These are phyloP conservation scores for Lagenorhynchus albirostris DNA, from an alignment of 2,113 vertebrate genomes.

Conservation along the genomic window DNA sequence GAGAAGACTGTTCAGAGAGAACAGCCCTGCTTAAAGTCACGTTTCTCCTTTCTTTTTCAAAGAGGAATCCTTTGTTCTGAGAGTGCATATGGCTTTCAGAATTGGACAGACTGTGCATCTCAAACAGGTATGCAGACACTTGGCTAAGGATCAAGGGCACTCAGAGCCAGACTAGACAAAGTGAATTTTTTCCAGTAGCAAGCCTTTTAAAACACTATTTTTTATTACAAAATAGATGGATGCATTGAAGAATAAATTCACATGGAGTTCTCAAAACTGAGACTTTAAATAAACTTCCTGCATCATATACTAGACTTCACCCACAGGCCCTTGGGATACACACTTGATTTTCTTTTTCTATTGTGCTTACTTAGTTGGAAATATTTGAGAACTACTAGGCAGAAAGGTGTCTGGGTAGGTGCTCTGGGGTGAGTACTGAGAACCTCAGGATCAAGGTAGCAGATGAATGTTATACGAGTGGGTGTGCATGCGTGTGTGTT, in stretches of 20 bases:
- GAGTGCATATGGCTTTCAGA: not conserved
- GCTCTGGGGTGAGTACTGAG: not conserved
- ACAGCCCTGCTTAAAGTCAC: not conserved
- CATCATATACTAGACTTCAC: not conserved
- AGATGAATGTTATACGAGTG: not conserved
- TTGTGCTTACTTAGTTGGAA: not conserved
- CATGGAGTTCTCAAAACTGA: slow-evolving; percentile 13
- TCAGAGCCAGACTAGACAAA: not conserved
- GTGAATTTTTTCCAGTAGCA: slow-evolving; percentile 28
- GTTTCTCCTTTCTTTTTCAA: not conserved
- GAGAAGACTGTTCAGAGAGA: not conserved
- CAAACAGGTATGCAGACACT: not conserved
- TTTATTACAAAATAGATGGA: slow-evolving; percentile 26
- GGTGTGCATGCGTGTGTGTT: not conserved
- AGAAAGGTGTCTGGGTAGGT: not conserved
- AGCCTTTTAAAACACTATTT: slow-evolving; percentile 5
- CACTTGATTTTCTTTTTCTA: not conserved
- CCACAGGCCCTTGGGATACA: not conserved
- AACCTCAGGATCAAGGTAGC: not conserved
- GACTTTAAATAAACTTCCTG: not conserved
- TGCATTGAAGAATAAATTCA: not conserved
- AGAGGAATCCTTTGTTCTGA: not conserved
- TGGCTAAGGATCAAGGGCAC: not conserved
- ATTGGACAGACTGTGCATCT: not conserved
- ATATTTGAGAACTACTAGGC: not conserved